Percentiles rank a stretch among this genome's conserved stretches.
Conservation (phyloP, 1,140 invertebrate genomes). For the Tribolium castaneum region DNA sequence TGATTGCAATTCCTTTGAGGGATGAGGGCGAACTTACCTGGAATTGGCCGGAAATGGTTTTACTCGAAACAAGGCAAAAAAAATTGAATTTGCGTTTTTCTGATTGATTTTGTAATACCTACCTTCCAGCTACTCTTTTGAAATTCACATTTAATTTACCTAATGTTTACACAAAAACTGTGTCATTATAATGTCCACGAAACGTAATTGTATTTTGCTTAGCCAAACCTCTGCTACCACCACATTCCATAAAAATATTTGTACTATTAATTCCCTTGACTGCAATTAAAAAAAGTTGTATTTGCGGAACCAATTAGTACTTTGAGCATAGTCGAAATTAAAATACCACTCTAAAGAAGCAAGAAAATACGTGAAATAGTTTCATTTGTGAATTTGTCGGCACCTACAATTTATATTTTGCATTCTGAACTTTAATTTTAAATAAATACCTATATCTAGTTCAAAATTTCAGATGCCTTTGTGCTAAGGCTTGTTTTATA, state of each 20-base stretch:
- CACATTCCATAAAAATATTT: slow-evolving; percentile 24
- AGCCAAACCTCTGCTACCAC: not conserved
- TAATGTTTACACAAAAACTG: slow-evolving; percentile 13
- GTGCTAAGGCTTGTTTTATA: too few species aligned
- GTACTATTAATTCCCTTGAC: slow-evolving; percentile 10
- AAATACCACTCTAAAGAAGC: not conserved
- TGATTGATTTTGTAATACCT: too few species aligned
- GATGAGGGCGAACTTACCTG: not conserved
- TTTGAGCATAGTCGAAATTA: slow-evolving; percentile 1
- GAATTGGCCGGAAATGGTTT: not conserved
- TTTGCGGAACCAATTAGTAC: slow-evolving; percentile 6
- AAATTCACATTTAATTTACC: not conserved
- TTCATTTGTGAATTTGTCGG: too few species aligned
- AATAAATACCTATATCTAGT: too few species aligned
- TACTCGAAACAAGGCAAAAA: not conserved
- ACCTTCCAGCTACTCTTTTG: not conserved
- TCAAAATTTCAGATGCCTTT: too few species aligned
- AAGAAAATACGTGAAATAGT: too few species aligned
- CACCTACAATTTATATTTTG: too few species aligned
- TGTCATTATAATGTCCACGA: not conserved
- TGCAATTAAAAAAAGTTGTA: slow-evolving; percentile 28
- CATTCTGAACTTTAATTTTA: too few species aligned
- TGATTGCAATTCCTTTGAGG: not conserved
- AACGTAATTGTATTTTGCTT: slow-evolving; percentile 15
- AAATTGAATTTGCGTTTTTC: too few species aligned